Percentiles rank a stretch among this genome's conserved stretches.
Conservation (phyloP, 1,140 invertebrate genomes). For the Lithobius niger region DNA sequence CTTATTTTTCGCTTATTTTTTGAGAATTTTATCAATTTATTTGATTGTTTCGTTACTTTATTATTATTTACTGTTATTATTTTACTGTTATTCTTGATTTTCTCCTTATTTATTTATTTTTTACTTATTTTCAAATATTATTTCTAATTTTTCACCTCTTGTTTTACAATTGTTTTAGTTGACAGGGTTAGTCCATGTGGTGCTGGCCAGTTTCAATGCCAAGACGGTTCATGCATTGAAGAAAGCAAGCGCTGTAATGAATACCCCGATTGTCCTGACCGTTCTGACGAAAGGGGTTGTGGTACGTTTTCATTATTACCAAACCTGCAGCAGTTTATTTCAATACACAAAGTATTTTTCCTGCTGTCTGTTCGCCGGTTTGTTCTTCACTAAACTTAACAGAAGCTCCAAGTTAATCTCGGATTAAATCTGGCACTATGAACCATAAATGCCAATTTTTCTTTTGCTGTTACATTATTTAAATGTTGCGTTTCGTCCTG, state of each 20-base stretch:
- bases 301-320: constrained; percentile 28
- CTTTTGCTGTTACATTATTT: too few species aligned
- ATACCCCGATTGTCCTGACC: constrained; percentile 27
- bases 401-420: too few species aligned
- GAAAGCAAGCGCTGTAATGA: constrained; percentile 26
- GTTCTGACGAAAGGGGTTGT: constrained; percentile 30
- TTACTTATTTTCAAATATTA: constrained; percentile 11
- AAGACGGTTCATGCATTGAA: constrained; percentile 26
- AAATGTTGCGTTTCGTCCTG: too few species aligned
- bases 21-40: too few species aligned
- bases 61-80: too few species aligned
- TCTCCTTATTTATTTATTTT: neutral
- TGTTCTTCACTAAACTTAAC: neutral
- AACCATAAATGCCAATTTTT: too few species aligned
- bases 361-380: neutral
- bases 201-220: constrained; percentile 24
- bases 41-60: too few species aligned
- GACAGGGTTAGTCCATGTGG: constrained; percentile 57
- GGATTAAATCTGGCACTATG: too few species aligned
- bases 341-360: neutral
- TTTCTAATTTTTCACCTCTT: constrained; percentile 1
- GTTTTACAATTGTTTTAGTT: too few species aligned
- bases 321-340: too few species aligned
- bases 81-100: constrained; percentile 10
- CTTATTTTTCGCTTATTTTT: too few species aligned